Evolutionary conservation across 92 coral and sea anemone genomes (phyloP).

Genomic region (Zoanthus gigantus): DNA sequence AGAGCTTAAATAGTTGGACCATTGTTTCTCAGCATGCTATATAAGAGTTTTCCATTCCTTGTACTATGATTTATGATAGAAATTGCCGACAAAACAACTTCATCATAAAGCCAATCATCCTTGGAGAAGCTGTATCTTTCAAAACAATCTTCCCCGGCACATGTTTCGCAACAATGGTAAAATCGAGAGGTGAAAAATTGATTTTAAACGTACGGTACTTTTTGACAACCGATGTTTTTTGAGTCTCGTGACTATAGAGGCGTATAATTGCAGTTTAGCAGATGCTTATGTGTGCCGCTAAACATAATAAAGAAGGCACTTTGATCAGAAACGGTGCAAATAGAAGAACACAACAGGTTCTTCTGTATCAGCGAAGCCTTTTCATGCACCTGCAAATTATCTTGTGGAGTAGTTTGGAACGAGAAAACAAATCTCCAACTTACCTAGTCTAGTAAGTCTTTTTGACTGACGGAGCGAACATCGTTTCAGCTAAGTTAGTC

Average conservation of each 20-base stretch:
- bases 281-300: background rate
- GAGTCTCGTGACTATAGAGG: conserved; percentile 11
- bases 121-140: conserved; percentile 20
- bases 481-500: too few relatives aligned
- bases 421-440: background rate
- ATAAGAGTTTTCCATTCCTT: background rate
- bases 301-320: conserved; percentile 21
- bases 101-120: conserved; percentile 3
- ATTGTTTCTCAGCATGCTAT: conserved; percentile 24
- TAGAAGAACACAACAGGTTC: background rate
- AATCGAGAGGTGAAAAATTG: background rate
- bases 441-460: too few relatives aligned
- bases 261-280: conserved; percentile 1
- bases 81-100: conserved; percentile 27
- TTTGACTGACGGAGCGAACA: too few relatives aligned
- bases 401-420: background rate
- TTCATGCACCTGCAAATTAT: background rate
- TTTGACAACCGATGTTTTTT: background rate
- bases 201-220: background rate
- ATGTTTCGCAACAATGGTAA: too few relatives aligned
- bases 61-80: conserved; percentile 13
- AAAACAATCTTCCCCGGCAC: conserved; percentile 15
- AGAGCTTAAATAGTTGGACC: background rate
- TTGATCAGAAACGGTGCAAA: background rate
- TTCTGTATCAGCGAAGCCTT: background rate